phyloP scores from a whole-genome alignment of 2,888 invertebrate genomes.

The Nymphalis polychloros region DNA sequence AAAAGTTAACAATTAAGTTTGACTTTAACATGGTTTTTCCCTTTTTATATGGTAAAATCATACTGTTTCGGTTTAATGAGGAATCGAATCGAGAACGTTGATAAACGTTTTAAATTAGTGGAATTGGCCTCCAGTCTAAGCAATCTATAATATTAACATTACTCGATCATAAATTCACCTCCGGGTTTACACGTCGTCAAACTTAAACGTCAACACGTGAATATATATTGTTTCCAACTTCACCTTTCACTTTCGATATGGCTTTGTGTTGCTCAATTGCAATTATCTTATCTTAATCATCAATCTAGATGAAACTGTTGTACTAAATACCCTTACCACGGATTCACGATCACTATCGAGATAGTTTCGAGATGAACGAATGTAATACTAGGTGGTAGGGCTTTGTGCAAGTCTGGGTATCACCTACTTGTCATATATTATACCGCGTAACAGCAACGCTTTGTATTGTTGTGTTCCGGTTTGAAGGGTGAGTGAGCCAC shows the following conservation, averaged over 20 bases:
- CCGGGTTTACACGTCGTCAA: slow-evolving; percentile 7
- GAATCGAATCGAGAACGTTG: too few species aligned
- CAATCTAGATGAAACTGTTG: slow-evolving; percentile 53
- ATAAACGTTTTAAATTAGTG: too few species aligned
- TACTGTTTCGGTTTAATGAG: too few species aligned
- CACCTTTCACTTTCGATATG: slow-evolving; percentile 63
- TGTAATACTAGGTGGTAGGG: not conserved
- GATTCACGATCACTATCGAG: slow-evolving; percentile 12
- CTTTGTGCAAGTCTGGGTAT: too few species aligned
- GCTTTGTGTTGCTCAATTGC: slow-evolving; percentile 53
- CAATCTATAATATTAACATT: not conserved
- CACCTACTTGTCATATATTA: too few species aligned
- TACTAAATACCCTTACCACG: slow-evolving; percentile 38
- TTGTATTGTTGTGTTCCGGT: not conserved
- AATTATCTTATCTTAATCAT: slow-evolving; percentile 66
- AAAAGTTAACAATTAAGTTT: too few species aligned
- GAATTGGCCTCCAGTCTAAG: not conserved
- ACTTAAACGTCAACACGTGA: slow-evolving; percentile 14
- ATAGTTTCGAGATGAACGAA: not conserved
- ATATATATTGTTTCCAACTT: slow-evolving; percentile 47
- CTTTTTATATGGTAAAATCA: too few species aligned
- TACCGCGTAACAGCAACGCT: too few species aligned
- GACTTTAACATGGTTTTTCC: too few species aligned
- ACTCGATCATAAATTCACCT: slow-evolving; percentile 8
- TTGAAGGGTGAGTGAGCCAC: not conserved